A percentile compares a stretch with the other conserved stretches of the same genome.
Evolutionary conservation across 2,888 invertebrate species (phyloP).

Genomic region (Diaprepes abbreviatus): DNA sequence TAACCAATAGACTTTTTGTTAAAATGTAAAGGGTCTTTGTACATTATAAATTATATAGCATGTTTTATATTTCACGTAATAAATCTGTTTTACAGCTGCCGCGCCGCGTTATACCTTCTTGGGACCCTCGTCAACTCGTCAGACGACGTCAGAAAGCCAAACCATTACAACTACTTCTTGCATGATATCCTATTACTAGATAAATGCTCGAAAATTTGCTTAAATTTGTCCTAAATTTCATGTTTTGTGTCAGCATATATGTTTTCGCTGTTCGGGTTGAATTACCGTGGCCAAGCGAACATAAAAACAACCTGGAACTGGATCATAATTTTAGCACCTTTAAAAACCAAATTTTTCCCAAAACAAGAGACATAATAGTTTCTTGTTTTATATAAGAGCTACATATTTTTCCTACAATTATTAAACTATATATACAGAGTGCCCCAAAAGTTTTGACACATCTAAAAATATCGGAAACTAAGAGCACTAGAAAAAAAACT

Average conservation of each 20-base stretch:
- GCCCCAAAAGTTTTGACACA: too few species aligned
- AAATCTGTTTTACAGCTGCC: constrained; percentile 42
- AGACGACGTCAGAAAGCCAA: constrained; percentile 22
- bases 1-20: constrained; percentile 11
- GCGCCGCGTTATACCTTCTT: constrained; percentile 19
- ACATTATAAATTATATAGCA: constrained; percentile 30
- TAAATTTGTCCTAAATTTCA: constrained; percentile 13
- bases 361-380: too few species aligned
- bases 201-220: constrained; percentile 25
- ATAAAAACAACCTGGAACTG: too few species aligned
- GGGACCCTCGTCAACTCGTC: constrained; percentile 33
- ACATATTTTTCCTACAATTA: too few species aligned
- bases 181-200: constrained; percentile 27
- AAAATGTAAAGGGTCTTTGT: constrained; percentile 3
- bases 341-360: too few species aligned
- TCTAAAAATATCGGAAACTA: too few species aligned
- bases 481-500: too few species aligned
- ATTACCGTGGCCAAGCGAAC: background rate
- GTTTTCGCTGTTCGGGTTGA: background rate
- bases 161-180: constrained; percentile 23
- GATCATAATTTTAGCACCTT: too few species aligned
- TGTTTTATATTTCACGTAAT: constrained; percentile 35
- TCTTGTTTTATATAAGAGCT: too few species aligned
- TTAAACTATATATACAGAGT: too few species aligned
- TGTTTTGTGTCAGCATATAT: constrained; percentile 2